Base-by-base conservation (phyloP, 2,797 vertebrate species). In the Synaphobranchus kaupii region DNA sequence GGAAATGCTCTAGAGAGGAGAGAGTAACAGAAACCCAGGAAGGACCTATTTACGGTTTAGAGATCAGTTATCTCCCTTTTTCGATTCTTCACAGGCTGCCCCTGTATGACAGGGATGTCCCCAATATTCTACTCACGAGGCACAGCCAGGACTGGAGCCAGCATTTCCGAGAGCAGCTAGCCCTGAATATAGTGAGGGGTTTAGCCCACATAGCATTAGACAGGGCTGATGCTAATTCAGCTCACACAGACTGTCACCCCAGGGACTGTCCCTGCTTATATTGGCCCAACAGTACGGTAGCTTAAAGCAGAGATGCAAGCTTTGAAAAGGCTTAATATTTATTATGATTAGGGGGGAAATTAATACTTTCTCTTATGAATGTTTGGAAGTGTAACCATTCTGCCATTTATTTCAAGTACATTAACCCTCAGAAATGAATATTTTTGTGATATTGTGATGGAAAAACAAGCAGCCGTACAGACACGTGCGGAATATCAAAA, bases 101-200 rank as follows among this genome's bases (percentile, higher is more conserved):
- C 22, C 44, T n/a, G 44, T 22, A 25, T 81, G 20, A 50, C 12
- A 31, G 34, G 73, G 44, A 76, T 50, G 78, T 50, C 39, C 34
- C 78, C 47, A 81, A 50, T 50, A 81, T 50, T 81, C 47, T 13
- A 81, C 44, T 12, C 78, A 50, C 9, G 78, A n/a, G 78, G 47
- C 20, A n/a, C 78, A 81, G 78, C 47, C 78, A 81, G 47, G 47
- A 50, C 47, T 48, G 78, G 47, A 81, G 78, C 78, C 78, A 81
- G 78, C 78, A 76, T 3, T 10, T 34, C 73, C 0, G 25, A 44
- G 68, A 39, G 31, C n/a, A 17, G 1, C 76, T 39, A 44, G 76
- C 17, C 4, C 6, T 5, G 22, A 44, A 1, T 44, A 81, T 12
- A n/a, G 3, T 25, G 20, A 50, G 78, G 20, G 47, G 17, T 50